phyloP scores from a whole-genome alignment of 1,140 invertebrate genomes.

The Prorops nasuta region DNA sequence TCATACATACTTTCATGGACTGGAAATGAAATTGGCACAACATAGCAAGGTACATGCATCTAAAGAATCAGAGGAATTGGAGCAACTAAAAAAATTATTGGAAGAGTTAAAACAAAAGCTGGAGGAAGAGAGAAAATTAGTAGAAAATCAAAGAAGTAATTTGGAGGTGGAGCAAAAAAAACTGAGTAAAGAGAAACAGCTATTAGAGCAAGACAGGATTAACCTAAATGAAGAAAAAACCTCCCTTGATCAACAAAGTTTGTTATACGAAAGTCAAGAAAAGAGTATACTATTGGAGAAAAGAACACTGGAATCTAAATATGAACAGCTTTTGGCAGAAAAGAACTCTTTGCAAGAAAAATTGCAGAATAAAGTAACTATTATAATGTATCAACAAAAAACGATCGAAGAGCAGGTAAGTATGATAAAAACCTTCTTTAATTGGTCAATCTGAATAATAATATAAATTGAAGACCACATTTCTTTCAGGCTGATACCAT shows the following conservation, averaged over 20 bases:
- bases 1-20: too few relatives aligned
- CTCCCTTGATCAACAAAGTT: constrained; percentile 35
- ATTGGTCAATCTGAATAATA: too few relatives aligned
- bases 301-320: constrained; percentile 16
- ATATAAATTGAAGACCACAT: too few relatives aligned
- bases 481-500: constrained; percentile 13
- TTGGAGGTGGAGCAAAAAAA: constrained; percentile 10
- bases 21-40: too few relatives aligned
- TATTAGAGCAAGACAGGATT: constrained; percentile 21
- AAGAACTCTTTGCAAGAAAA: not conserved
- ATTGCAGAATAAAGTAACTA: too few relatives aligned
- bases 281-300: constrained; percentile 27
- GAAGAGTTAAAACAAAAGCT: constrained; percentile 7
- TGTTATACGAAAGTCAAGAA: constrained; percentile 31
- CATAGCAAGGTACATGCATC: too few relatives aligned
- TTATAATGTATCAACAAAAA: too few relatives aligned
- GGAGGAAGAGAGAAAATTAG: constrained; percentile 13
- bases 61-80: too few relatives aligned
- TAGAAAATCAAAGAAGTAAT: constrained; percentile 8
- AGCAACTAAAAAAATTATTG: constrained; percentile 3
- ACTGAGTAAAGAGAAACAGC: constrained; percentile 11
- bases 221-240: constrained; percentile 32
- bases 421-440: too few relatives aligned
- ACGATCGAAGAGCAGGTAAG: not conserved
- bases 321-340: constrained; percentile 8